Evolutionary conservation across 2,113 vertebrate genomes (phyloP), one percentile per base, ranked within the genome.

Genomic region (Oceanodroma tethys): DNA sequence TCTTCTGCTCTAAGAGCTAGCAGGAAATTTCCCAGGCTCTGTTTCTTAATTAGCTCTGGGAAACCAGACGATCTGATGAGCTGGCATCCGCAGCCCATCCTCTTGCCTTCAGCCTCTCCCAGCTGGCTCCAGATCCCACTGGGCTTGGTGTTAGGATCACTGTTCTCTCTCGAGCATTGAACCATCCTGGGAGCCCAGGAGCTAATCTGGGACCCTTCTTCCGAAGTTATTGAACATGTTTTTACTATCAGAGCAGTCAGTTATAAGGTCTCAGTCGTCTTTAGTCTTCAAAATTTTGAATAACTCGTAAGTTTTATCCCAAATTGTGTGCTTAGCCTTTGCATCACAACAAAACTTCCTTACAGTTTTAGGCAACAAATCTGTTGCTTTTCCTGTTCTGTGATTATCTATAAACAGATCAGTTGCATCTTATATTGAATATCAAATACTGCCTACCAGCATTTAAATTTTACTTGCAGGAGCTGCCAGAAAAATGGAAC

Each of bases 401-500:
- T 16, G 48, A 7, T 26, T 38, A 4, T 4, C 52, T 26, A 0
- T 0, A 60, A 42, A 27, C 26, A 53, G 45, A 14, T 53, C 42
- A 27, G 56, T 42, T 34, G 6, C 3, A 5, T 18, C n/a, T 34
- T 18, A 1, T 13, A 6, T 59, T 1, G 1, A 40, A 8, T 38
- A 73, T 43, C 45, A 68, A 7, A 3, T 4, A 9, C 67, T 27
- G 23, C 40, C 62, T 38, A 45, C 50, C 71, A 81, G 36, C 40
- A 17, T 56, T 62, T n/a, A 36, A 5, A 0, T 47, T 83, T 76
- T 75, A 40, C 52, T 97, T 89, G 3, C 86, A 99, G 99, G 99
- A 99, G 81, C 97, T 99, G 89, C 99, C 99, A 3, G 99, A 99
- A 86, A 98, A 99, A 73, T 99, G 99, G 99, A 98, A 92, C 93